Conservation (phyloP, 2,888 invertebrate genomes). For the Belgica antarctica region DNA sequence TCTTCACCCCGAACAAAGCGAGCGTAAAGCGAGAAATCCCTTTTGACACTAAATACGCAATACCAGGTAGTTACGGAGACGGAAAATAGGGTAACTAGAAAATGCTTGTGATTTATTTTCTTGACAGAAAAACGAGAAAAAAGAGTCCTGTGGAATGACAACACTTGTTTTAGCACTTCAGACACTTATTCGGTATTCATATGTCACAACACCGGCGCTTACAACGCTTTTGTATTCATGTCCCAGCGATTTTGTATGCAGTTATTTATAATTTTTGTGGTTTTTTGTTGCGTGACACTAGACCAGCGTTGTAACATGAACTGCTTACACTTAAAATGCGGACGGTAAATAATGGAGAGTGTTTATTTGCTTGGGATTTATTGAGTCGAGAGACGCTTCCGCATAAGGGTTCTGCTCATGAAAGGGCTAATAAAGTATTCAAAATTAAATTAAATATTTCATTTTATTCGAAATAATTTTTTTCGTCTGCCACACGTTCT, state of each 20-base stretch:
- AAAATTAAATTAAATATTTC: slow-evolving; percentile 44
- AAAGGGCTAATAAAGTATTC: slow-evolving; percentile 37
- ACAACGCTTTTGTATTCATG: not conserved
- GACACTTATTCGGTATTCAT: slow-evolving; percentile 10
- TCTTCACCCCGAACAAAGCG: slow-evolving; percentile 24
- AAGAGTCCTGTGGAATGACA: slow-evolving; percentile 28
- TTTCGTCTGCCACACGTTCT: not conserved
- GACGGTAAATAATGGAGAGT: slow-evolving; percentile 15
- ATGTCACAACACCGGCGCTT: not conserved
- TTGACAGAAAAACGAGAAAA: not conserved
- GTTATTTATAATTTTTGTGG: slow-evolving; percentile 28
- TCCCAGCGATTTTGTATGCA: not conserved
- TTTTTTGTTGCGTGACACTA: slow-evolving; percentile 41
- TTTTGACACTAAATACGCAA: slow-evolving; percentile 5
- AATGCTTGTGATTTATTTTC: not conserved
- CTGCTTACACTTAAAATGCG: not conserved
- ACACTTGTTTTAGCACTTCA: slow-evolving; percentile 16
- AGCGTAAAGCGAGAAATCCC: slow-evolving; percentile 23
- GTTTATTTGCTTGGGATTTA: slow-evolving; percentile 12
- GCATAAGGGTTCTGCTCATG: not conserved
- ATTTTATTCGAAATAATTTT: not conserved
- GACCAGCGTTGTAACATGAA: slow-evolving; percentile 19
- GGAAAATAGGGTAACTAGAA: slow-evolving; percentile 10
- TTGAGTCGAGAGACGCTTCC: not conserved
- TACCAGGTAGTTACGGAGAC: not conserved